A percentile compares a stretch with the other conserved stretches of the same genome.
phyloP scores from a whole-genome alignment of 92 coral and sea anemone genomes.

The Blastomussa wellsi region DNA sequence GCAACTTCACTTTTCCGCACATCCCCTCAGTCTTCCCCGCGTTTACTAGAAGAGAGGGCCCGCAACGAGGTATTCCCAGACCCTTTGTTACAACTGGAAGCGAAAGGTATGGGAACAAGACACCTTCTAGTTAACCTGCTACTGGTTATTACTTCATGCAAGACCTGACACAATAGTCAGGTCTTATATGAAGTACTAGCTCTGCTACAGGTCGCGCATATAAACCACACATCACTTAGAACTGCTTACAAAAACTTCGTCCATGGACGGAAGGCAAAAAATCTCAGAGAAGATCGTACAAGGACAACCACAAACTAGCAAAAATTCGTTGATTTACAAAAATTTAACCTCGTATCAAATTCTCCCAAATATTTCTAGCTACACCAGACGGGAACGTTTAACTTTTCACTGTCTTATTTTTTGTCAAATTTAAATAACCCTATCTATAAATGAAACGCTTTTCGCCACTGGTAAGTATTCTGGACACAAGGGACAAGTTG shows the following conservation, averaged over 20 bases:
- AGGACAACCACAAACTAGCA: not conserved
- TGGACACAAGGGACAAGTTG: not conserved
- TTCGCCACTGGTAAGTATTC: not conserved
- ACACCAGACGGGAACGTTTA: not conserved
- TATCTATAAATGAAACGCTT: not conserved
- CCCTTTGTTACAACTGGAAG: not conserved
- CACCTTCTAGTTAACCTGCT: too few relatives aligned
- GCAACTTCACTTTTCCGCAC: not conserved
- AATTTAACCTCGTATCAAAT: not conserved
- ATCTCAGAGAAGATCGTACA: too few relatives aligned
- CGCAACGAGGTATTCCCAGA: not conserved
- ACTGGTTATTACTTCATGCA: too few relatives aligned
- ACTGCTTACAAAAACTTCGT: too few relatives aligned
- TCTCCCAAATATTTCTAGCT: not conserved
- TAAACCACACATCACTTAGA: too few relatives aligned
- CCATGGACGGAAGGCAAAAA: too few relatives aligned
- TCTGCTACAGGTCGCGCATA: not conserved
- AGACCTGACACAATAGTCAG: too few relatives aligned
- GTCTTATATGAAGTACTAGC: not conserved
- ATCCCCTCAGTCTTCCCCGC: too few relatives aligned
- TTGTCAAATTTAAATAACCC: not conserved
- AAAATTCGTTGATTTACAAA: not conserved
- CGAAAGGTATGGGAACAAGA: not conserved
- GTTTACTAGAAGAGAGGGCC: not conserved
- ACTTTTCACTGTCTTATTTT: not conserved